Evolutionary conservation across 2,113 vertebrate genomes (phyloP).

Genomic region (Emydura subglobosa): DNA sequence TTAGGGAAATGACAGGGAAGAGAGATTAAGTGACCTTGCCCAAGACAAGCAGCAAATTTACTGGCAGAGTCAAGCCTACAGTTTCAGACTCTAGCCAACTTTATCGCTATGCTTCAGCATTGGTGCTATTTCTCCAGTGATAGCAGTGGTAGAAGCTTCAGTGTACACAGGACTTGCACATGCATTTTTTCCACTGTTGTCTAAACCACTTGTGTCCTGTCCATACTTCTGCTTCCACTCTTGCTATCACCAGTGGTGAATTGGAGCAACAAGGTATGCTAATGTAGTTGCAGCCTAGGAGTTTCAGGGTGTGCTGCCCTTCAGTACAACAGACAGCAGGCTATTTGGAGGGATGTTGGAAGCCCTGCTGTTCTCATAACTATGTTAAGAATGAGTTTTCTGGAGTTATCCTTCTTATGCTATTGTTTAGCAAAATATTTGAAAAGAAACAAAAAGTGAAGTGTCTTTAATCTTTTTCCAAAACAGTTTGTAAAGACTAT

Average conservation of each 20-base stretch:
- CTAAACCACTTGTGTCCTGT: not conserved
- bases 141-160: not conserved
- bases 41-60: rapidly evolving
- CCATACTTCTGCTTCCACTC: not conserved
- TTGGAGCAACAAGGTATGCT: not conserved
- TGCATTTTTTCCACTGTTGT: not conserved
- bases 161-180: not conserved
- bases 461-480: not conserved
- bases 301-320: not conserved
- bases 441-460: not conserved
- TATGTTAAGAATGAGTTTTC: not conserved
- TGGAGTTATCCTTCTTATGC: not conserved
- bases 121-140: rapidly evolving
- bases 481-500: not conserved
- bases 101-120: not conserved
- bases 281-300: not conserved
- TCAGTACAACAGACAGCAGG: not conserved
- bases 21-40: not conserved
- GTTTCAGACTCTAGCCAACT: rapidly evolving
- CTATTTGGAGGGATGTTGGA: not conserved
- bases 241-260: not conserved
- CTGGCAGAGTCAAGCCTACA: rapidly evolving
- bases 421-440: not conserved
- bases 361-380: not conserved
- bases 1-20: rapidly evolving